Evolutionary conservation across 2,888 invertebrate genomes (phyloP), one percentile per base, ranked within the genome.

Genomic region (Hoplodrina ambigua): DNA sequence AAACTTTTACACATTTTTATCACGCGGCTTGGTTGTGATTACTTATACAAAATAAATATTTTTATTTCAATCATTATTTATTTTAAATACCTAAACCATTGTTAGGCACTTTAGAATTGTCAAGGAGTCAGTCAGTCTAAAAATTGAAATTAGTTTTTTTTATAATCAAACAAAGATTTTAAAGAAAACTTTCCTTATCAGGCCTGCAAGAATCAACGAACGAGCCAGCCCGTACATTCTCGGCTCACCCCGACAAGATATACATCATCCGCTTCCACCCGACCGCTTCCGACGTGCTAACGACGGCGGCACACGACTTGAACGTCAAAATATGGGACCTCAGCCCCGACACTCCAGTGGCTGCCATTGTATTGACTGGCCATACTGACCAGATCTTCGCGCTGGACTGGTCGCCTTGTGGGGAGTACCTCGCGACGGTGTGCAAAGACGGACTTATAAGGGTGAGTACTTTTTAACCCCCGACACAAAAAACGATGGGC

Each of bases 321-420:
- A 98, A 97, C 54, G 97, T 99, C 56, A 98, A 98, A 90, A 96
- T 99, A 53, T 99, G 99, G 99, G 97, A 99, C 91, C 95, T 98
- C 54, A 93, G 93, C 17, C 91, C 92, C 0, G 94, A 91, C 0
- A 81, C 52, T 0, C 95, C 95, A 0, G 82, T 77, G 0, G 86
- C 90, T 0, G 88, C 85, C 79, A 97, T 98, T 75, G 96, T 96
- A 1, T 91, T 99, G 7, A 96, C 96, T 15, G 98, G 94, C 0
- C 98, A 98, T 85, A 97, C 97, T 0, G 98, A 99, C 87, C 98
- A 98, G 94, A 98, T 99, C 89, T 98, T 99, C 85, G 98, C 98
- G 70, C 96, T 99, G 84, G 98, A 98, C 4, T 99, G 99, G 99
- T 99, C 99, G 71, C 98, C 98, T 0, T 98, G 98, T 88, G 99